A percentile compares a stretch with the other conserved stretches of the same genome.
These are phyloP conservation scores for Wiebesia pumilae DNA, from an alignment of 1,140 invertebrate genomes.

Conservation along the genomic window DNA sequence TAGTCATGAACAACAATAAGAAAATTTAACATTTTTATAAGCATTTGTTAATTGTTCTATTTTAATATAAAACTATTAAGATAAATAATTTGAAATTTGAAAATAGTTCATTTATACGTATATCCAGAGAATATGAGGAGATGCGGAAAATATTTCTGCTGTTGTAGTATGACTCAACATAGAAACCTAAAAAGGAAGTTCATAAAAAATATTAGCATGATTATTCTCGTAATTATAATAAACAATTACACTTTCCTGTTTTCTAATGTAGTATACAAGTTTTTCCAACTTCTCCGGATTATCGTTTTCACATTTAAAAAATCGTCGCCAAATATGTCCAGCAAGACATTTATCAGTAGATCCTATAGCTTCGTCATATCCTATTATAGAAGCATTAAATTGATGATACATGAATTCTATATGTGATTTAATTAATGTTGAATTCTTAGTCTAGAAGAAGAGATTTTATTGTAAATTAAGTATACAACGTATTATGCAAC, in stretches of 20 bases:
- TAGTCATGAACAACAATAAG: too few relatives aligned
- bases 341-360: slow-evolving; percentile 84
- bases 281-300: slow-evolving; percentile 79
- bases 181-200: not conserved
- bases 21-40: too few relatives aligned
- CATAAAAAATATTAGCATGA: not conserved
- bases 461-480: slow-evolving; percentile 45
- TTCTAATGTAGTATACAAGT: slow-evolving; percentile 82
- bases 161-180: not conserved
- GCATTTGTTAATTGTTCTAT: too few relatives aligned
- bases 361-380: slow-evolving; percentile 90
- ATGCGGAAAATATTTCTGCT: not conserved
- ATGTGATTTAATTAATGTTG: slow-evolving; percentile 76
- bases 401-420: slow-evolving; percentile 81
- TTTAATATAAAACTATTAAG: too few relatives aligned
- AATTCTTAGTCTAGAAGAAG: slow-evolving; percentile 76
- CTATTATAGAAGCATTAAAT: slow-evolving; percentile 87
- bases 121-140: not conserved
- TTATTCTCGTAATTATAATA: not conserved
- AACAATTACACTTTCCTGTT: slow-evolving; percentile 77
- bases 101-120: not conserved
- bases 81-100: too few relatives aligned
- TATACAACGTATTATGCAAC: too few relatives aligned
- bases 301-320: slow-evolving; percentile 80
- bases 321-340: slow-evolving; percentile 87